These are phyloP conservation scores for Drosophila leontia DNA, from an alignment of 1,140 invertebrate genomes.

Conservation along the genomic window DNA sequence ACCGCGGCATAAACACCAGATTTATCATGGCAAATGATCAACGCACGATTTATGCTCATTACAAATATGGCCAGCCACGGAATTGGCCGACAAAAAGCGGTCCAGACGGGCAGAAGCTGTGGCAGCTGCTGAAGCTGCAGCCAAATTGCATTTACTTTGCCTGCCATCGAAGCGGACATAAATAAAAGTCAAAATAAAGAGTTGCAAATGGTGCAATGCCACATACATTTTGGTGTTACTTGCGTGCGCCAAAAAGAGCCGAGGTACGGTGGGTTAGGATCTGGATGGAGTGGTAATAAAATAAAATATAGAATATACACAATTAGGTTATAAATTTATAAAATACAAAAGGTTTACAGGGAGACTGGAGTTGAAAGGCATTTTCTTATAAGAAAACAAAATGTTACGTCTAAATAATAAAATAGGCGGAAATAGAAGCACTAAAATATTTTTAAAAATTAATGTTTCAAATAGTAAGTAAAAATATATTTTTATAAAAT, in stretches of 20 bases:
- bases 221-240: constrained; percentile 52
- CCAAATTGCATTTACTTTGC: constrained; percentile 79
- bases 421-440: too few relatives aligned
- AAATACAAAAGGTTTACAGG: neutral
- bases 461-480: too few relatives aligned
- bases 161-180: constrained; percentile 75
- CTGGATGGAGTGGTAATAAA: neutral
- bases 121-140: constrained; percentile 14
- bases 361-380: too few relatives aligned
- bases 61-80: constrained; percentile 81
- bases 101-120: constrained; percentile 46
- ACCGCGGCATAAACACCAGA: constrained; percentile 75
- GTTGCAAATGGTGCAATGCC: constrained; percentile 78
- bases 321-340: neutral
- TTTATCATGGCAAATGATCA: constrained; percentile 83
- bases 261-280: constrained; percentile 19
- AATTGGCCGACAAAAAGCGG: constrained; percentile 62
- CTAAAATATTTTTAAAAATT: too few relatives aligned
- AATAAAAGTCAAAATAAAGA: constrained; percentile 83
- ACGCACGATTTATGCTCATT: constrained; percentile 83
- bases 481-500: too few relatives aligned
- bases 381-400: too few relatives aligned
- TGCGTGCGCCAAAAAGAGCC: constrained; percentile 24
- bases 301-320: neutral
- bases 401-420: too few relatives aligned